Base-by-base conservation (phyloP, 2,888 invertebrate genomes). In the Parasteatoda lunata region DNA sequence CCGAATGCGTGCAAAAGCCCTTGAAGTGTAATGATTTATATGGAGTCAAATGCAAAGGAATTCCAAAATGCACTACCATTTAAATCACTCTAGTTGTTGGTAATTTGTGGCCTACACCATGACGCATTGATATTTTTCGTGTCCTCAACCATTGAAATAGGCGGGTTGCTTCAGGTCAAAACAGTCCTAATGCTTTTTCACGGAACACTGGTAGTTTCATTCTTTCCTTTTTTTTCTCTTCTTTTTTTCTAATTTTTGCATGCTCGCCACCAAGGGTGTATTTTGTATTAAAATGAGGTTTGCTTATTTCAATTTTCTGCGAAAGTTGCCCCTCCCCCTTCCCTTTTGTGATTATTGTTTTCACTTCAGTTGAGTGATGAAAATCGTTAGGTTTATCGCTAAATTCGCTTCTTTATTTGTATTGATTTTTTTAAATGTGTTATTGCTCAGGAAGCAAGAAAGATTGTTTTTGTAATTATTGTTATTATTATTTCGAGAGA, bases 111-210 rank as follows among this genome's bases (percentile, higher is more conserved):
- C 66, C 68, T 48, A 51, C 75, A 68, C 54, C 45, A 81, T 81
- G 81, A 81, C 54, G 75, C 66, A 81, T 81, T 15, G 75, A 73
- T 59, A n/a, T 70, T 54, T 81, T 9, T 52, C 81, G 81, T 81
- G 81, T 73, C 30, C 7, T 15, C 48, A 69, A 30, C 3, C 13
- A 64, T 47, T 15, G 51, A 71, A 64, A 30, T 30, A 81, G 73
- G 68, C 69, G 69, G 66, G 68, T 45, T 15, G 30, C 66, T 30
- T 15, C 66, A 72, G 47, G 65, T 73, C 66, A 66, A 9, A 72
- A 70, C 47, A 70, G 51, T 64, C 64, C 30, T 79, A 59, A 59
- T 11, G n/a, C 59, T 59, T 59, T 59, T 59, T 59, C 59, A 59
- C 59, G 59, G 59, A 59, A 59, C 30, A 30, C 30, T 59, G 59